These are phyloP conservation scores for Zaprionus nigranus DNA, from an alignment of 1,140 invertebrate species.

Conservation along the genomic window DNA sequence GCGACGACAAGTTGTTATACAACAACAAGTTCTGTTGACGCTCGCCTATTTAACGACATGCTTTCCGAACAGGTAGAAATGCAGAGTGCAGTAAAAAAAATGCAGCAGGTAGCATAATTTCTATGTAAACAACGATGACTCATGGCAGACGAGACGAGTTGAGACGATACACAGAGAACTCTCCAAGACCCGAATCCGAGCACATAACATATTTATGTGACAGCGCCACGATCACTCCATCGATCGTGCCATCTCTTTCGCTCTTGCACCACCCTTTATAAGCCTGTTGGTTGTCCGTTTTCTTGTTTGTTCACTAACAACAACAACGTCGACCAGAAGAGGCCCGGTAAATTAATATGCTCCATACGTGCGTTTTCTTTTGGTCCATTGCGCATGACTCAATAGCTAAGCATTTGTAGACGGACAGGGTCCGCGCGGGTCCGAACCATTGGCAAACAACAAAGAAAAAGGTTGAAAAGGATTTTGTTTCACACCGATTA, in stretches of 20 bases:
- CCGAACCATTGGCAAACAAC: constrained; percentile 37
- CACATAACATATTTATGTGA: constrained; percentile 56
- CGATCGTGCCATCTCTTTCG: background rate
- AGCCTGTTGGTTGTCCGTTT: constrained; percentile 41
- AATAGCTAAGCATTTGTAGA: constrained; percentile 60
- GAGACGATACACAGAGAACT: constrained; percentile 36
- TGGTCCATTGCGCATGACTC: constrained; percentile 78
- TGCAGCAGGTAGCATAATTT: constrained; percentile 81
- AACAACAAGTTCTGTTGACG: constrained; percentile 27
- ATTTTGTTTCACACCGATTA: constrained; percentile 27
- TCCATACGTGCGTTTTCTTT: constrained; percentile 67
- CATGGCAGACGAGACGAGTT: constrained; percentile 27
- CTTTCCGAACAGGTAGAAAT: constrained; percentile 52
- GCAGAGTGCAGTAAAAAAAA: constrained; percentile 35
- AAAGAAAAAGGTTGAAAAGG: constrained; percentile 23
- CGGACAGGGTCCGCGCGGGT: constrained; percentile 49
- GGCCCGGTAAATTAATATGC: constrained; percentile 73
- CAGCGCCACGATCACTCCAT: constrained; percentile 46
- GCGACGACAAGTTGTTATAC: constrained; percentile 36
- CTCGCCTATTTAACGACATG: constrained; percentile 33
- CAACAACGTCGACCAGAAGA: constrained; percentile 15
- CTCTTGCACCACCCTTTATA: constrained; percentile 30
- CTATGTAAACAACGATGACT: constrained; percentile 75
- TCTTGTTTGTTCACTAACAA: constrained; percentile 58
- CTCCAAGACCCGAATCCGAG: constrained; percentile 42